Evolutionary conservation across 2,888 invertebrate genomes (phyloP).

Genomic region (Oeneis ivallda): DNA sequence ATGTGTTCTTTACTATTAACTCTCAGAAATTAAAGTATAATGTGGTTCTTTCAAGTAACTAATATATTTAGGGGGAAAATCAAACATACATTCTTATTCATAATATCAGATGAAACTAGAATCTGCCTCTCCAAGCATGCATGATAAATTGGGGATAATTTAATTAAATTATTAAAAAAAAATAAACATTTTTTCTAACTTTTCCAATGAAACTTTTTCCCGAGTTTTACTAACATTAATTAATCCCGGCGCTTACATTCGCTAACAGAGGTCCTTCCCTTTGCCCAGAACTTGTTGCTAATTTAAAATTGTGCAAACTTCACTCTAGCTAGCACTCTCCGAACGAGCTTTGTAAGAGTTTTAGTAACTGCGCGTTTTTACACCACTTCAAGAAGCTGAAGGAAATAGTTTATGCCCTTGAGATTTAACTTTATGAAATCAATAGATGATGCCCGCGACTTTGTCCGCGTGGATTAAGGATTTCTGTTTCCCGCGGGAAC

Average conservation of each 20-base stretch:
- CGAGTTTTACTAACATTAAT: conserved; percentile 21
- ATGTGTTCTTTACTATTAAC: too few species aligned
- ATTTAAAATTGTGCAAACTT: conserved; percentile 30
- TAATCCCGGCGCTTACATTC: conserved; percentile 17
- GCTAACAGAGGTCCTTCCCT: conserved; percentile 18
- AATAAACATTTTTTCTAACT: conserved; percentile 8
- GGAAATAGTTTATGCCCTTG: conserved; percentile 11
- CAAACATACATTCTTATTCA: background rate
- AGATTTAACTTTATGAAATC: conserved; percentile 5
- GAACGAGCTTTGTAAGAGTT: conserved; percentile 17
- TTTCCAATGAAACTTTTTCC: conserved; percentile 6
- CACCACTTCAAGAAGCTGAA: conserved; percentile 9
- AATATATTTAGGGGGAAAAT: too few species aligned
- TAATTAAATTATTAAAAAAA: conserved; percentile 1
- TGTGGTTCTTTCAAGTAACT: too few species aligned
- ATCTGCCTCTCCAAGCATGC: background rate
- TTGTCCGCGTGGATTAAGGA: too few species aligned
- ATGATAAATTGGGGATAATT: background rate
- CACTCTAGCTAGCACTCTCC: conserved; percentile 22
- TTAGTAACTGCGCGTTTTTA: conserved; percentile 23
- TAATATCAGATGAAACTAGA: too few species aligned
- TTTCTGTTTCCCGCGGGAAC: too few species aligned
- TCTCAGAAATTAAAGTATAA: too few species aligned
- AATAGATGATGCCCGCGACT: too few species aligned
- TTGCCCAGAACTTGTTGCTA: conserved; percentile 22